A percentile compares a stretch with the other conserved stretches of the same genome.
Evolutionary conservation across 64 coral and sea anemone species (phyloP).

Genomic region (Exaiptasia diaphana): DNA sequence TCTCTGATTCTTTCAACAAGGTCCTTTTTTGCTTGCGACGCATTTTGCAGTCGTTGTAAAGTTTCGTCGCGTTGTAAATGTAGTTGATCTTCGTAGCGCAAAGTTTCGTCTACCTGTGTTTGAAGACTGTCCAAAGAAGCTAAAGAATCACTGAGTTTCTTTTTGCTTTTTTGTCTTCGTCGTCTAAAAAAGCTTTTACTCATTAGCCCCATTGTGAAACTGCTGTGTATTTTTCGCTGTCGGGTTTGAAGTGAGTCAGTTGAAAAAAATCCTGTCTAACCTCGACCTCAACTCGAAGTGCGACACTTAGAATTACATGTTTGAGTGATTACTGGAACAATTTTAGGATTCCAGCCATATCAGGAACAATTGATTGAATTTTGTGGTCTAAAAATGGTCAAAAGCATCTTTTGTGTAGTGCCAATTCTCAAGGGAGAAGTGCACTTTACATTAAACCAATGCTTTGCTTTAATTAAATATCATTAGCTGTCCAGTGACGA

Average conservation of each 20-base stretch:
- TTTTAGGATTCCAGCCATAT: slow-evolving; percentile 4
- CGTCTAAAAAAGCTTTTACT: background rate
- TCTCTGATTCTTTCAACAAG: background rate
- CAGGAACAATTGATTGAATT: background rate
- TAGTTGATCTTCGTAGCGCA: background rate
- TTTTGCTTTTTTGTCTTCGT: background rate
- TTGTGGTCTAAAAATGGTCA: background rate
- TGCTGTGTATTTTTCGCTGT: no score
- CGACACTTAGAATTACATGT: no score
- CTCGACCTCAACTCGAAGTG: no score
- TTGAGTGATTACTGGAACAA: no score
- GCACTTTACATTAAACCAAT: no score
- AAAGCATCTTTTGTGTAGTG: background rate
- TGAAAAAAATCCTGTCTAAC: no score
- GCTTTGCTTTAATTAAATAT: no score
- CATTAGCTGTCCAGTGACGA: no score
- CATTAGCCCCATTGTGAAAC: background rate
- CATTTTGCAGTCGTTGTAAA: background rate
- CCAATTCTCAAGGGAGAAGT: no score
- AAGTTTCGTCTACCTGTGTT: background rate
- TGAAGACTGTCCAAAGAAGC: background rate
- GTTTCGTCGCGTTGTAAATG: background rate
- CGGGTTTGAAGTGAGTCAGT: no score
- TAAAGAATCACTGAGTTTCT: background rate
- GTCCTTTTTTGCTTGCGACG: background rate